These are phyloP conservation scores for Cuniculus paca DNA, from an alignment of 2,797 vertebrate species.

Conservation along the genomic window DNA sequence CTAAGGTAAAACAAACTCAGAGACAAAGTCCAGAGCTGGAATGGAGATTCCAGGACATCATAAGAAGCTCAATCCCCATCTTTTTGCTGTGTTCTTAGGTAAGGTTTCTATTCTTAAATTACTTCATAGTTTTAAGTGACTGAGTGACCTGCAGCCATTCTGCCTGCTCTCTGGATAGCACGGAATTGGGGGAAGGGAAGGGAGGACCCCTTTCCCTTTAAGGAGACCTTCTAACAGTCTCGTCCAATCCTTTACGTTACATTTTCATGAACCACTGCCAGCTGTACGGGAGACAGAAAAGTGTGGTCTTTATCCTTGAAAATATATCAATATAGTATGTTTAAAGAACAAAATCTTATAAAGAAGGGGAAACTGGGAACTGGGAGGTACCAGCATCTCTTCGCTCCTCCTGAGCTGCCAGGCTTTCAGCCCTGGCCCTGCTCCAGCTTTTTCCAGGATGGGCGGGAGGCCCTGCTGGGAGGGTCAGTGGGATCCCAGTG, in stretches of 20 bases:
- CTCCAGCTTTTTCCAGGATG: neutral
- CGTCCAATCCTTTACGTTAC: neutral
- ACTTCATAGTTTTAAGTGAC: neutral
- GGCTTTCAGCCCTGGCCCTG: neutral
- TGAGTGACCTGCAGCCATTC: neutral
- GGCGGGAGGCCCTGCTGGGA: neutral
- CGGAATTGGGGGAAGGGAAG: neutral
- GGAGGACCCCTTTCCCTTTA: neutral
- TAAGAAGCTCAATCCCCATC: neutral
- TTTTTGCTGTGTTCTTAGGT: neutral
- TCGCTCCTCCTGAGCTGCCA: neutral
- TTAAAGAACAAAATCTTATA: neutral
- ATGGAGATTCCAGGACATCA: neutral
- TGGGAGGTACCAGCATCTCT: neutral
- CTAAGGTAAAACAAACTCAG: slow-evolving; percentile 13
- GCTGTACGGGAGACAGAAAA: neutral
- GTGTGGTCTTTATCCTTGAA: neutral
- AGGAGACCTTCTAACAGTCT: neutral
- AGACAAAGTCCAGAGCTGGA: neutral
- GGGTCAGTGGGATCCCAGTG: neutral
- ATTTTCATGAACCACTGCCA: neutral
- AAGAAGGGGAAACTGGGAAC: neutral
- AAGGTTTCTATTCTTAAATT: neutral
- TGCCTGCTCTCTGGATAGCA: neutral
- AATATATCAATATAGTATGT: neutral